Evolutionary conservation across 2,888 invertebrate species (phyloP).

Genomic region (Malacosoma neustria): DNA sequence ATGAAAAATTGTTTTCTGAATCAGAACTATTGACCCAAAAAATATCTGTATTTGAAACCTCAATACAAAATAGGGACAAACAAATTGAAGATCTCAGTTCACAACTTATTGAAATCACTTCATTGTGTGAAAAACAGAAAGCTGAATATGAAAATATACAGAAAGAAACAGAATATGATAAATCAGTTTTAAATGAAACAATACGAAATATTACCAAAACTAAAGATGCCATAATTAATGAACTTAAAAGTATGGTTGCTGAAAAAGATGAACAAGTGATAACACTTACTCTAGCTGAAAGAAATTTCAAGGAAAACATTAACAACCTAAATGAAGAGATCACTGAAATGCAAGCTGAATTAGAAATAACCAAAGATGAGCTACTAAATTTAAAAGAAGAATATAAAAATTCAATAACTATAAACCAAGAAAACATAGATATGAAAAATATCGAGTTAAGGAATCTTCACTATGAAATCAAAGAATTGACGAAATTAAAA

Average conservation of each 20-base stretch:
- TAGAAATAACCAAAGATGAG: slow-evolving; percentile 52
- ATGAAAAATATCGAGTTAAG: slow-evolving; percentile 45
- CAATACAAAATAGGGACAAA: slow-evolving; percentile 21
- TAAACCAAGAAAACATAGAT: slow-evolving; percentile 30
- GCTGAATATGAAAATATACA: slow-evolving; percentile 56
- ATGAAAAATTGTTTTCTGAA: slow-evolving; percentile 22
- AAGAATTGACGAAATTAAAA: slow-evolving; percentile 24
- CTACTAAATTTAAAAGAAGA: slow-evolving; percentile 38
- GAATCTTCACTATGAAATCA: slow-evolving; percentile 34
- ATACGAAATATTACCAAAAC: slow-evolving; percentile 45
- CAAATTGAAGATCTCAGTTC: slow-evolving; percentile 22
- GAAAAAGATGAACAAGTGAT: slow-evolving; percentile 49
- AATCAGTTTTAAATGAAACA: slow-evolving; percentile 44
- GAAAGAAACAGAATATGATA: slow-evolving; percentile 50
- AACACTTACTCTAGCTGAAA: slow-evolving; percentile 47
- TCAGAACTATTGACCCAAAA: slow-evolving; percentile 20
- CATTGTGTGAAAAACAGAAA: slow-evolving; percentile 29
- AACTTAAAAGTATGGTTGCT: slow-evolving; percentile 34
- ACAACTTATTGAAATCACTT: slow-evolving; percentile 22
- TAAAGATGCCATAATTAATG: slow-evolving; percentile 42
- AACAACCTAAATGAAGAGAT: slow-evolving; percentile 41
- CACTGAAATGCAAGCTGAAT: slow-evolving; percentile 42
- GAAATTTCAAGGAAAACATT: slow-evolving; percentile 37
- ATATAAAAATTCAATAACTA: slow-evolving; percentile 31
- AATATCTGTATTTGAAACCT: slow-evolving; percentile 22